These are phyloP conservation scores for Clistopyga incitator DNA, from an alignment of 2,888 invertebrate genomes.

Conservation along the genomic window DNA sequence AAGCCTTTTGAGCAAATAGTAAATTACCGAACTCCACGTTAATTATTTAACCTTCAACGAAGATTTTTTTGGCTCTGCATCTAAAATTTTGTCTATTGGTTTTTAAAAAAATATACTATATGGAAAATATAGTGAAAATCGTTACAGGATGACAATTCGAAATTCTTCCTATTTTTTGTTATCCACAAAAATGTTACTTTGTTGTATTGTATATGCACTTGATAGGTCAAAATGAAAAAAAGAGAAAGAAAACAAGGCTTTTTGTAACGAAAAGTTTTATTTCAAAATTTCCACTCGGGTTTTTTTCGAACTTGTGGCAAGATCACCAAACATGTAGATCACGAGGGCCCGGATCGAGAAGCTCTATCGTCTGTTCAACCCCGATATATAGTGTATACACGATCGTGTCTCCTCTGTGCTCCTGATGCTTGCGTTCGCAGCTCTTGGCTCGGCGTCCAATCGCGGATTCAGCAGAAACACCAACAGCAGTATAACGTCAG, in stretches of 20 bases:
- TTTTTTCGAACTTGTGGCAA: slow-evolving; percentile 23
- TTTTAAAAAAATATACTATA: too few species aligned
- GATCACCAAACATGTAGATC: slow-evolving; percentile 37
- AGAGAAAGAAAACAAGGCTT: background rate
- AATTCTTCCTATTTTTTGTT: too few species aligned
- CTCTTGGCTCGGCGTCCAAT: slow-evolving; percentile 53
- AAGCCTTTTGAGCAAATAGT: too few species aligned
- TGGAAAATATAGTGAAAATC: too few species aligned
- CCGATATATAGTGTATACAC: slow-evolving; percentile 2
- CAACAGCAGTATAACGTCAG: slow-evolving; percentile 23
- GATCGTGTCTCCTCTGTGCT: slow-evolving; percentile 23
- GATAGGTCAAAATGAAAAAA: too few species aligned
- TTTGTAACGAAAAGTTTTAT: slow-evolving; percentile 16
- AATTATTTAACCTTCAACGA: too few species aligned
- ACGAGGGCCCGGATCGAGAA: slow-evolving; percentile 25
- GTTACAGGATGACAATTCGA: too few species aligned
- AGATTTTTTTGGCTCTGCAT: too few species aligned
- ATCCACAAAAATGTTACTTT: too few species aligned
- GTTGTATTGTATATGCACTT: too few species aligned
- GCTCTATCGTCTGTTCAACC: slow-evolving; percentile 12
- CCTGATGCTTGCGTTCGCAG: slow-evolving; percentile 58
- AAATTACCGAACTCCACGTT: too few species aligned
- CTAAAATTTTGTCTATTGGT: too few species aligned
- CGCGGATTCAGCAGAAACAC: slow-evolving; percentile 63
- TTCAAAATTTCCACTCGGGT: slow-evolving; percentile 13